These are phyloP conservation scores for Lamprotornis superbus DNA, from an alignment of 2,113 vertebrate genomes.

Conservation along the genomic window DNA sequence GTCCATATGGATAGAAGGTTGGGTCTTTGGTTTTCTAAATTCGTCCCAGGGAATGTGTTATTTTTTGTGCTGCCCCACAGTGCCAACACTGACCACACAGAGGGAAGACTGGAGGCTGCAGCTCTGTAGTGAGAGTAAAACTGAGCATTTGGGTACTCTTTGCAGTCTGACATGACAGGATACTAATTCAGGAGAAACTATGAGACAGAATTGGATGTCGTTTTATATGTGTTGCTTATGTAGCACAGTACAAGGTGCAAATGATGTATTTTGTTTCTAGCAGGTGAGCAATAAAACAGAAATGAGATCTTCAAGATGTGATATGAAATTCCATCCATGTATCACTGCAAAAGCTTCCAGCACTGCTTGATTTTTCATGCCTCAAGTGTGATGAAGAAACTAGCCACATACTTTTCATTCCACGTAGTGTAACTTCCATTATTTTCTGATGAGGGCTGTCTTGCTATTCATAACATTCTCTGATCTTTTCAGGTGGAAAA, in stretches of 20 bases:
- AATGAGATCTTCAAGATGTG: background rate
- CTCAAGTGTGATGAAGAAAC: background rate
- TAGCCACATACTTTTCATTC: background rate
- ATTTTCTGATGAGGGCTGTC: background rate
- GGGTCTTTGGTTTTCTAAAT: background rate
- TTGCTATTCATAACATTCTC: background rate
- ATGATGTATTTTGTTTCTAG: background rate
- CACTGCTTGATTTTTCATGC: background rate
- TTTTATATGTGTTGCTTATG: background rate
- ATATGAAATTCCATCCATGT: background rate
- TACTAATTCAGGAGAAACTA: background rate
- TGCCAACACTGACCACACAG: background rate
- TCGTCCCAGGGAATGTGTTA: background rate
- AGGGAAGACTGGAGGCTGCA: background rate
- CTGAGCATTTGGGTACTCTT: background rate
- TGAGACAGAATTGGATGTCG: background rate
- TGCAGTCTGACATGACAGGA: background rate
- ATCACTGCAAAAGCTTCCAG: background rate
- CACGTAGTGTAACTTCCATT: background rate
- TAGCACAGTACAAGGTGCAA: background rate
- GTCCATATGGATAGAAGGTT: background rate
- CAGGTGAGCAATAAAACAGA: background rate
- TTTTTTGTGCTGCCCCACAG: background rate
- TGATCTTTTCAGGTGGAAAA: background rate
- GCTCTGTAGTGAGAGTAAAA: background rate